Conservation (phyloP, 2,888 invertebrate genomes). For the Clistopyga incitator region DNA sequence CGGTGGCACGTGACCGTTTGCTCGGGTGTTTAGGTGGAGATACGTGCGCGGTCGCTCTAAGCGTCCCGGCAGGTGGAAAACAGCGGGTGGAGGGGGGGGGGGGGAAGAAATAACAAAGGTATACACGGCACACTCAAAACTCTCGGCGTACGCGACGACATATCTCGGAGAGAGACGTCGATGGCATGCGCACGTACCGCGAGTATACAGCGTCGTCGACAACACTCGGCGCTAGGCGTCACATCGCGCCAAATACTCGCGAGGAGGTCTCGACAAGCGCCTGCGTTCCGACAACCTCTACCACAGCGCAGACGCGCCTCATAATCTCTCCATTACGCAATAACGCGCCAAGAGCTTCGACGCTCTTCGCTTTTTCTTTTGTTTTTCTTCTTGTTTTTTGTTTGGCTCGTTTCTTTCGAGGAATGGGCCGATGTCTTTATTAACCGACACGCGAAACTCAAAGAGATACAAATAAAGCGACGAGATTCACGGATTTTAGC, state of each 20-base stretch:
- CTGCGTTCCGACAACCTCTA: slow-evolving; percentile 4
- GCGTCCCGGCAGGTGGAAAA: no score
- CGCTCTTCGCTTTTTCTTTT: slow-evolving; percentile 14
- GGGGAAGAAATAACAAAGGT: slow-evolving; percentile 49
- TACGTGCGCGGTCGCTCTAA: slow-evolving; percentile 37
- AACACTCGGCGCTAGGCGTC: slow-evolving; percentile 19
- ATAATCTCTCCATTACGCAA: slow-evolving; percentile 24
- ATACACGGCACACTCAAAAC: slow-evolving; percentile 21
- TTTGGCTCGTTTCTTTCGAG: no score
- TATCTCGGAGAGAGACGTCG: neutral
- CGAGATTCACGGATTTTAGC: no score
- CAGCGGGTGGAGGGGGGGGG: no score
- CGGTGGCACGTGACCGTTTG: slow-evolving; percentile 63
- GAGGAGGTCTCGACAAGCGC: slow-evolving; percentile 11
- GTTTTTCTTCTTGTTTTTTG: neutral
- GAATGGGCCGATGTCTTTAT: neutral
- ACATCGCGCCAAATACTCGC: neutral
- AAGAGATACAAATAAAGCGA: no score
- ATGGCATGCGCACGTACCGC: slow-evolving; percentile 28
- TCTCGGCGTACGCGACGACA: neutral
- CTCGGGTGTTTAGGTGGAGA: slow-evolving; percentile 56
- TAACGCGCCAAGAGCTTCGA: neutral
- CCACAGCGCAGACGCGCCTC: slow-evolving; percentile 21
- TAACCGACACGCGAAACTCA: neutral
- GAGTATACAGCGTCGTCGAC: slow-evolving; percentile 48